These are phyloP conservation scores for Pantherophis guttatus DNA, from an alignment of 2,113 vertebrate genomes.

Conservation along the genomic window DNA sequence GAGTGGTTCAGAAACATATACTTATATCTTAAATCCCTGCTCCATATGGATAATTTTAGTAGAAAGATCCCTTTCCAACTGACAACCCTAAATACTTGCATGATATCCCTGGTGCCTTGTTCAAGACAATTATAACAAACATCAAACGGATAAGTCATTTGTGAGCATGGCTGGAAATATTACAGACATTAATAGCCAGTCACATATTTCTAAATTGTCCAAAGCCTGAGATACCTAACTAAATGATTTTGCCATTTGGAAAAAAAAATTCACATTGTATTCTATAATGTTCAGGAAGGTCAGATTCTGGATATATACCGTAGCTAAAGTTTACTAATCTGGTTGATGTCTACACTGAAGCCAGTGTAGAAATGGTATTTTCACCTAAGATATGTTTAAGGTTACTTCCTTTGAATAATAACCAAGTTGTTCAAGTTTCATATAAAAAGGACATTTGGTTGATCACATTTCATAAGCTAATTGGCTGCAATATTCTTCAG, in stretches of 20 bases:
- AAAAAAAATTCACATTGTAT: background rate
- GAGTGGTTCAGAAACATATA: background rate
- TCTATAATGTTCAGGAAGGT: background rate
- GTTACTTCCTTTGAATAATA: background rate
- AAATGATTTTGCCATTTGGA: background rate
- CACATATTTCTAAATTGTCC: background rate
- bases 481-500: background rate
- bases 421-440: background rate
- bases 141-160: background rate
- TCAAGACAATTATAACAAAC: background rate
- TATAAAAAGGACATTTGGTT: background rate
- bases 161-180: background rate
- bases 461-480: background rate
- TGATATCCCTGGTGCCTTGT: background rate
- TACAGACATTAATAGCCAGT: background rate
- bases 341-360: background rate
- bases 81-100: background rate
- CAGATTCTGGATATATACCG: background rate
- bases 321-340: background rate
- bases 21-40: background rate
- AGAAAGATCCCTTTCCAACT: background rate
- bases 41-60: background rate
- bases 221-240: background rate
- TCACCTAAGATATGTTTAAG: background rate
- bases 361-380: background rate